These are phyloP conservation scores for Steatocranus sp. DNA, from an alignment of 2,797 vertebrate genomes.

Conservation along the genomic window DNA sequence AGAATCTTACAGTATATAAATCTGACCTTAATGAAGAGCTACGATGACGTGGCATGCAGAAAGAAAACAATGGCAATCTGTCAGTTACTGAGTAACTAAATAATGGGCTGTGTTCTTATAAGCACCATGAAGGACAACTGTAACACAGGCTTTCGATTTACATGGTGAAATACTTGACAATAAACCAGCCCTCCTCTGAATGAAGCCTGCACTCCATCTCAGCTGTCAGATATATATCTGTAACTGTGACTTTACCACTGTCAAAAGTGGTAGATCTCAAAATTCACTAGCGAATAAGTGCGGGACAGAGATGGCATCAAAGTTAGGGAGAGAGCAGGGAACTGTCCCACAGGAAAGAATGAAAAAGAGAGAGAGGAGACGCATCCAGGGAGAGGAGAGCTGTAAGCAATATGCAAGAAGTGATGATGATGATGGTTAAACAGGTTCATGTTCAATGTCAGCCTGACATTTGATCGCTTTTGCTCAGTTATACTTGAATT, in stretches of 20 bases:
- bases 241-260: neutral
- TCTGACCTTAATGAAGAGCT: neutral
- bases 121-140: neutral
- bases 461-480: neutral
- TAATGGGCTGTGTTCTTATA: accelerated
- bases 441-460: neutral
- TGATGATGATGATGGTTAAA: neutral
- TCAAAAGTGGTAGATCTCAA: neutral
- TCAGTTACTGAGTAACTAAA: neutral
- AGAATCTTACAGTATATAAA: neutral
- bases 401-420: neutral
- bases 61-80: neutral
- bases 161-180: neutral
- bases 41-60: neutral
- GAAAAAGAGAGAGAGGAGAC: neutral
- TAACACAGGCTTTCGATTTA: neutral
- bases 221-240: neutral
- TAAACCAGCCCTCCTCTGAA: neutral
- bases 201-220: neutral
- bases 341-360: neutral
- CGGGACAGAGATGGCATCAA: neutral
- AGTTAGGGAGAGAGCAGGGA: neutral
- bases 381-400: neutral
- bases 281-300: neutral
- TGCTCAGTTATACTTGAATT: neutral